Evolutionary conservation across 2,113 vertebrate genomes (phyloP), one percentile per base, ranked within the genome.

Genomic region (Gila orcuttii): DNA sequence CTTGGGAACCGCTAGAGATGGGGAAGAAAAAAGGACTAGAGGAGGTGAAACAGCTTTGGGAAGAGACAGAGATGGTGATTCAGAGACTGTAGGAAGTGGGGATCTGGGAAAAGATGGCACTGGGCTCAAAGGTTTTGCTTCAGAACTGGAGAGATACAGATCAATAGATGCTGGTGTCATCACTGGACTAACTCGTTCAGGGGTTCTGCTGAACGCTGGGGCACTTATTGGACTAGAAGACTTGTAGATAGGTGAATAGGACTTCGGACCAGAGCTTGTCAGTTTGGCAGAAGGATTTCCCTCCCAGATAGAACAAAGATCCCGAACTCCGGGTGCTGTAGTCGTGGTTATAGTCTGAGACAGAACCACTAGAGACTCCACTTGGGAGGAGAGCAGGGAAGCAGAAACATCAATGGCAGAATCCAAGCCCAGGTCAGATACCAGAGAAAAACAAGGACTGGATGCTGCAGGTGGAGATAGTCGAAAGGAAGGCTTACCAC

Each of bases 341-440:
- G 25, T 81, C 12, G 85, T 88, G 57, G 86, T 88, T 86, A 93
- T 85, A 0, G 87, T 71, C 62, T 91, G 81, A 84, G 87, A 88
- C 28, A 91, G 90, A 57, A 92, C 92, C 23, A 91, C 86, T 19
- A 91, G 89, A 19, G 91, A 88, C 68, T 92, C 91, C 42, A 80
- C 89, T 1, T 76, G 89, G 42, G 94, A 93, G 3, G 90, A 86
- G 4, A 90, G 83, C 86, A 89, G 85, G 87, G 91, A 42, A 57
- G 93, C 90, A 31, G 89, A 93, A 55, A 89, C 50, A 0, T 93
- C 94, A 68, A 90, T 93, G 39, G 87, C 60, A 50, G 91, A 84
- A 45, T 92, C 91, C 75, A 93, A 81, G 76, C 82, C 85, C 15
- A 85, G 71, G 23, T 93, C 91, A 68, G 91, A 91, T 79, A 60